Base-by-base conservation (phyloP, 2,113 vertebrate genomes). In the Paramisgurnus dabryanus region DNA sequence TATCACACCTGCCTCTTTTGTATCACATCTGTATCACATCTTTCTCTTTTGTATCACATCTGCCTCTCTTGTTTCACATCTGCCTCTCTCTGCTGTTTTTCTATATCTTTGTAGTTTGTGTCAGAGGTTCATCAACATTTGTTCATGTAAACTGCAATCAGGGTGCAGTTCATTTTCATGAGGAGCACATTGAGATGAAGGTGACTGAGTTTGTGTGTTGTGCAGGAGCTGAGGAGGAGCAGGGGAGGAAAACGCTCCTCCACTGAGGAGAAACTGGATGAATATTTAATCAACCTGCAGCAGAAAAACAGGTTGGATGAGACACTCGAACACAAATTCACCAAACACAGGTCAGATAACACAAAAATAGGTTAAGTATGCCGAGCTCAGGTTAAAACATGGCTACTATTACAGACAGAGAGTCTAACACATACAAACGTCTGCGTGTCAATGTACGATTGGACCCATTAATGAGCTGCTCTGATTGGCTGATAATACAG, bases 281-380 rank as follows among this genome's bases (percentile, higher is more conserved):
- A 98, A 92, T 96, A 98, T 93, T 94, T 99, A 94, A 95, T 97
- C 88, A 84, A 85, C 73, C 94, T 99, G 80, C 98, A 98, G 90
- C 95, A 96, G 86, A 97, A 93, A 89, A 99, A 99, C 94, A 94
- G 98, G 92, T 93, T 87, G 89, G 47, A 43, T 61, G 78, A 67
- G 41, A 55, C 67, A 39, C 70, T 5, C n/a, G 17, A 43, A 78
- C 66, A 63, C 60, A 80, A 63, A 66, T 40, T 22, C 57, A 72
- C 72, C 27, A 80, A 66, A 79, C 53, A 74, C 64, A 60, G 45
- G 50, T 79, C 43, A 41, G 55, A 73, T 80, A 43, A 78, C 79
- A 17, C 65, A 53, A 61, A 75, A 75, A 72, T 60, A 17, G 22
- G 93, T 95, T 92, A 92, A 91, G 81, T 83, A 82, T 58, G 87